These are phyloP conservation scores for Macropus fuliginosus DNA, from an alignment of 2,797 vertebrate species.

Conservation along the genomic window DNA sequence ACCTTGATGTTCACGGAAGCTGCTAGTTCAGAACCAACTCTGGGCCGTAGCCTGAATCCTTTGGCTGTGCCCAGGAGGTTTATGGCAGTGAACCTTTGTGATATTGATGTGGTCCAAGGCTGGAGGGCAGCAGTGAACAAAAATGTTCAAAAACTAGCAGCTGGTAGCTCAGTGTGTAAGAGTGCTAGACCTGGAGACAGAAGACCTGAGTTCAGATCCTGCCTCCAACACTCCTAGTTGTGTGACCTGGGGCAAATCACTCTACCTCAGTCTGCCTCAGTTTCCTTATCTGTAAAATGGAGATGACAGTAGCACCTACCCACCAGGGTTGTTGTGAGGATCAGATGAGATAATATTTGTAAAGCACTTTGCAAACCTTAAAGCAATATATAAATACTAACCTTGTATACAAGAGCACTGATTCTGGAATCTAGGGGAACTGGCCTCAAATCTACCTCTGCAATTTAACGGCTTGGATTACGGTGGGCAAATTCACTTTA, in stretches of 20 bases:
- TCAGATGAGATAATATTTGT: not conserved
- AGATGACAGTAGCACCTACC: not conserved
- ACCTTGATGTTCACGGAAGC: not conserved
- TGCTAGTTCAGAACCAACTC: not conserved
- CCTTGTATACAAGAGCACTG: not conserved
- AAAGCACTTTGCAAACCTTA: not conserved
- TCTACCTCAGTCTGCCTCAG: not conserved
- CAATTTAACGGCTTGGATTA: not conserved
- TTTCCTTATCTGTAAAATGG: not conserved
- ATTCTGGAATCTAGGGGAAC: not conserved
- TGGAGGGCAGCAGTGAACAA: not conserved
- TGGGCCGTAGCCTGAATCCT: not conserved
- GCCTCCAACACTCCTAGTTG: not conserved
- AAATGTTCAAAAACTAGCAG: not conserved
- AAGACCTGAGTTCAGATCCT: not conserved
- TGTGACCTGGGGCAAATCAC: not conserved
- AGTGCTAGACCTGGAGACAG: not conserved
- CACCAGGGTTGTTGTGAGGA: not conserved
- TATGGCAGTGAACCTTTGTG: not conserved
- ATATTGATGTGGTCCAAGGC: not conserved
- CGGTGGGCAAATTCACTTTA: not conserved
- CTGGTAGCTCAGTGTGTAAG: not conserved
- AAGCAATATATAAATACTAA: not conserved
- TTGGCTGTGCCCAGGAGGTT: not conserved
- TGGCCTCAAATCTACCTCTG: not conserved